Base-by-base conservation (phyloP, 2,888 invertebrate species). In the Andrena chrysosceles region DNA sequence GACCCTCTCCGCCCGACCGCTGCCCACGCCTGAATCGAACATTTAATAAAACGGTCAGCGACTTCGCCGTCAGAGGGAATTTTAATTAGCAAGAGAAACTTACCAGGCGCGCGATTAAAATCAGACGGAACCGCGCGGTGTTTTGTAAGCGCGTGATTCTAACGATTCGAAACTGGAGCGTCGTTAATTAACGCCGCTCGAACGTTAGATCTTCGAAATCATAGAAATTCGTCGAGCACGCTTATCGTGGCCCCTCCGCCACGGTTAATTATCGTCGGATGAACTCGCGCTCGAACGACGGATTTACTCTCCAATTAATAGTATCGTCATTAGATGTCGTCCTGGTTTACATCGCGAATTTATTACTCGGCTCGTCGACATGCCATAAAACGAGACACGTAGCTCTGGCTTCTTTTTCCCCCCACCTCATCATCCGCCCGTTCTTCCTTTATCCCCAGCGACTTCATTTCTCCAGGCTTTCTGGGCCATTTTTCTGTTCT, bases 11-110 rank as follows among this genome's bases (percentile, higher is more conserved):
- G 42, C 13, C 2, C n/a, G 8, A 2, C 10, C 31, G 6, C 2
- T 8, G 5, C 8, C 16, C 10, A 2, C 8, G 13, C n/a, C 10
- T 56, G 52, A 48, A 72, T 74, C 68, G 68, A 74, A 59, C 29
- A 56, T 66, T 81, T 49, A 64, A 68, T 42, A 66, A 60, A 75
- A 73, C 69, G 74, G 75, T 62, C 81, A 81, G 60, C 64, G 73
- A 66, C 59, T 80, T 42, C 23, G 42, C 26, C 48, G 81, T 67
- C 76, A 77, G 80, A 86, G 71, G 64, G 80, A 67, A 85, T 85
- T 84, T 83, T 77, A 79, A 83, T 76, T 76, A 81, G 60, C 52
- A 26, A n/a, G 71, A 68, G 76, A 76, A 83, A 81, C 71, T 71
- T 70, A 20, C 52, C 7, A 10, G 66, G 42, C 2, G 26, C 31